phyloP scores from a whole-genome alignment of 2,797 vertebrate species.

The Valencia hispanica region DNA sequence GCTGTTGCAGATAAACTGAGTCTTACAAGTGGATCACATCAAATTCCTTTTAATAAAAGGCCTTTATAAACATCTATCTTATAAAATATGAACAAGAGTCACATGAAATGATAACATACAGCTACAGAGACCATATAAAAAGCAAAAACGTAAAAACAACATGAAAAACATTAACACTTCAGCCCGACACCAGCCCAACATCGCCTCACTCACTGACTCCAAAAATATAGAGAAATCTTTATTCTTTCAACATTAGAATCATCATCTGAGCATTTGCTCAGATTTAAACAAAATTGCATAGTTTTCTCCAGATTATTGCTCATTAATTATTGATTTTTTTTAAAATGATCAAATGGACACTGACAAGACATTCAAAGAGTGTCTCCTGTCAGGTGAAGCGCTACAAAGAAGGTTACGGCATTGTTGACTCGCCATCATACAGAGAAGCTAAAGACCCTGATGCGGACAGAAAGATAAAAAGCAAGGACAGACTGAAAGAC shows the following conservation, averaged over 20 bases:
- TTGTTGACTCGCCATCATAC: slow-evolving; percentile 25
- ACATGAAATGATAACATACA: slow-evolving; percentile 68
- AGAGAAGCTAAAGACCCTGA: slow-evolving; percentile 30
- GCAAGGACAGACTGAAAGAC: slow-evolving; percentile 34
- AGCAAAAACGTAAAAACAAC: slow-evolving; percentile 70
- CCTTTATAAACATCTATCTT: slow-evolving; percentile 77
- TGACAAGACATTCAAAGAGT: slow-evolving; percentile 58
- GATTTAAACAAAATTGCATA: slow-evolving; percentile 75
- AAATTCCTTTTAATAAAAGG: slow-evolving; percentile 72
- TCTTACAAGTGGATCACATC: slow-evolving; percentile 44
- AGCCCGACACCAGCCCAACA: slow-evolving; percentile 7
- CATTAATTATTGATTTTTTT: slow-evolving; percentile 58
- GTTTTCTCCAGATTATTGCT: slow-evolving; percentile 76
- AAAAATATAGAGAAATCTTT: slow-evolving; percentile 75
- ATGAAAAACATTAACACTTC: slow-evolving; percentile 54
- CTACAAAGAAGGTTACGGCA: slow-evolving; percentile 56
- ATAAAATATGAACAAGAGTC: slow-evolving; percentile 74
- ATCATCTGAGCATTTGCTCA: slow-evolving; percentile 52
- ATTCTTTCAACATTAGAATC: slow-evolving; percentile 69
- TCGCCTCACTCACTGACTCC: slow-evolving; percentile 45
- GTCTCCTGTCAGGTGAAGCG: slow-evolving; percentile 48
- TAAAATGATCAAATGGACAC: slow-evolving; percentile 48
- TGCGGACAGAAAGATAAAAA: slow-evolving; percentile 46
- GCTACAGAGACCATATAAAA: slow-evolving; percentile 72
- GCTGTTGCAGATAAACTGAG: slow-evolving; percentile 30